Evolutionary conservation across 2,797 vertebrate genomes (phyloP).

Genomic region (Spheniscus humboldti): DNA sequence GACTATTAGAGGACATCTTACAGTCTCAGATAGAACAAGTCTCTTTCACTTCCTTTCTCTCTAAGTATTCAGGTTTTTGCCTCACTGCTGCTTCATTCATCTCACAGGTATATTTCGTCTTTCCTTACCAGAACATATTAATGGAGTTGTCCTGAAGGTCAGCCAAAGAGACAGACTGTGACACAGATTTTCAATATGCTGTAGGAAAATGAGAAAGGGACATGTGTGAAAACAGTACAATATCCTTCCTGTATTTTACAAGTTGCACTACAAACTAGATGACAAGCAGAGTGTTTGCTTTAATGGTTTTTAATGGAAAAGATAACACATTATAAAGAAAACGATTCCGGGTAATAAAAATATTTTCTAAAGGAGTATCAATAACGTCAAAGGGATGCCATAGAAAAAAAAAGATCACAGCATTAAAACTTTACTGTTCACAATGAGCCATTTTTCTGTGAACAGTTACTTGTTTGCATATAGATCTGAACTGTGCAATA

Average conservation of each 20-base stretch:
- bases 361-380: background rate
- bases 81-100: background rate
- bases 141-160: conserved; percentile 11
- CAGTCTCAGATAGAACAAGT: background rate
- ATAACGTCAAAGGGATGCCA: background rate
- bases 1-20: background rate
- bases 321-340: background rate
- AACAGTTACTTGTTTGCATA: background rate
- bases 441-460: background rate
- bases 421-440: background rate
- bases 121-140: conserved; percentile 44
- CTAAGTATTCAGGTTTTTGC: background rate
- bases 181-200: background rate
- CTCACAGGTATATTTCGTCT: background rate
- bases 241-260: background rate
- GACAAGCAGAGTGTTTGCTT: background rate
- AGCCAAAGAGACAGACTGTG: background rate
- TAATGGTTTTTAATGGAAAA: background rate
- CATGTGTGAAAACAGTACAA: background rate
- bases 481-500: background rate
- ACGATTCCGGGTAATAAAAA: background rate
- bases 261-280: background rate
- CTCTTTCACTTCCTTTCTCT: background rate
- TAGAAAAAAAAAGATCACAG: background rate
- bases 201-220: background rate